phyloP scores from a whole-genome alignment of 2,888 invertebrate genomes.

The Drosophila austrosaltans region DNA sequence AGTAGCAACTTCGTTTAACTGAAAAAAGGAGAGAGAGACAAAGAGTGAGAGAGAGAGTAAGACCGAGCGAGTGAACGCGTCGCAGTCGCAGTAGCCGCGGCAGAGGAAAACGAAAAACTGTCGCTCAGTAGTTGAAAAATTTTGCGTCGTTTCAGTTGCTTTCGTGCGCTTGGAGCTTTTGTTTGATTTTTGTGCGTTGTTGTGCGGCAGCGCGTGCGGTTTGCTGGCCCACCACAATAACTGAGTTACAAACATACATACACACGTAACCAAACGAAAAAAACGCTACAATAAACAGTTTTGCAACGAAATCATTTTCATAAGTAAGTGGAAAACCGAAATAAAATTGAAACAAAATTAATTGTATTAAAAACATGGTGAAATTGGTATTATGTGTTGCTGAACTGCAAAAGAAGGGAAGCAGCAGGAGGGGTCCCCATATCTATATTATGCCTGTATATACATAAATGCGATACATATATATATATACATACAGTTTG shows the following conservation, averaged over 20 bases:
- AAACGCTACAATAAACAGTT: conserved; percentile 53
- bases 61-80: conserved; percentile 40
- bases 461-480: not conserved
- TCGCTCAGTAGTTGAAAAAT: conserved; percentile 66
- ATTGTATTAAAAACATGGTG: conserved; percentile 52
- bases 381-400: conserved; percentile 67
- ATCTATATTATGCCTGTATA: conserved; percentile 36
- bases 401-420: not conserved
- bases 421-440: conserved; percentile 4
- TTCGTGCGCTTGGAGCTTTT: conserved; percentile 82
- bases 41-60: conserved; percentile 50
- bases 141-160: conserved; percentile 79
- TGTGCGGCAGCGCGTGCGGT: conserved; percentile 75
- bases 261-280: conserved; percentile 38
- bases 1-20: conserved; percentile 63
- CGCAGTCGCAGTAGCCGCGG: conserved; percentile 30
- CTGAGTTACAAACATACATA: conserved; percentile 39
- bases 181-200: conserved; percentile 78
- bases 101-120: conserved; percentile 61
- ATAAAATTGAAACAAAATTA: conserved; percentile 39
- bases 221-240: conserved; percentile 65
- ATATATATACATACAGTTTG: too few relatives aligned
- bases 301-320: conserved; percentile 53
- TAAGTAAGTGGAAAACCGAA: conserved; percentile 56
- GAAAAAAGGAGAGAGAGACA: conserved; percentile 47